phyloP scores from a whole-genome alignment of 2,797 vertebrate species.

The Arctocebus calabarensis region DNA sequence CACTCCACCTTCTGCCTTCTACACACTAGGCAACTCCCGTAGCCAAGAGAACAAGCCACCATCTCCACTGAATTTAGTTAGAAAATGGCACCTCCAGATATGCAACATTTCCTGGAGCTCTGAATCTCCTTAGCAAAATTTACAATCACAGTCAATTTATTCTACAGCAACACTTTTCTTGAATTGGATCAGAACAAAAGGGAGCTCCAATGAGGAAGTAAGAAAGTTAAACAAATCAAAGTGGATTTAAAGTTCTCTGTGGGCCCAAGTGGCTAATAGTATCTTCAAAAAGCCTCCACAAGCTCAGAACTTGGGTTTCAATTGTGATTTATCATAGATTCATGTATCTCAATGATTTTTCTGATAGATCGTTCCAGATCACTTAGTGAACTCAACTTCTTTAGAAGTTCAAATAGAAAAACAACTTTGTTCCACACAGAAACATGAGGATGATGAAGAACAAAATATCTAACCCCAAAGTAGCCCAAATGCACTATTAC shows the following conservation, averaged over 20 bases:
- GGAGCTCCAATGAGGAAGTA: not conserved
- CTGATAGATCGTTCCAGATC: not conserved
- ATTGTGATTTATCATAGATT: not conserved
- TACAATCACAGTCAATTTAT: not conserved
- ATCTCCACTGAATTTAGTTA: not conserved
- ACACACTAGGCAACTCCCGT: not conserved
- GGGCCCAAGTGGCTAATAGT: not conserved
- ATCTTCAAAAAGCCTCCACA: not conserved
- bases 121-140: not conserved
- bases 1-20: not conserved
- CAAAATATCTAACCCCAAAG: not conserved
- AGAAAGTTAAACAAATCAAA: not conserved
- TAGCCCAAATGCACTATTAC: not conserved
- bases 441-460: not conserved
- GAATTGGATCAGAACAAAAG: not conserved
- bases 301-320: not conserved
- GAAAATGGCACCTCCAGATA: not conserved
- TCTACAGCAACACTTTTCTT: conserved; percentile 13
- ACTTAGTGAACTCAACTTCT: not conserved
- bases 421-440: not conserved
- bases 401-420: not conserved
- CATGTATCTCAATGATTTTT: not conserved
- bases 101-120: not conserved
- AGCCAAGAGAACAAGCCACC: not conserved
- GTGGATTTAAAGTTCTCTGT: not conserved